Evolutionary conservation across 1,140 invertebrate species (phyloP), one percentile per base, ranked within the genome.

Genomic region (Trypoxylus dichotomus): DNA sequence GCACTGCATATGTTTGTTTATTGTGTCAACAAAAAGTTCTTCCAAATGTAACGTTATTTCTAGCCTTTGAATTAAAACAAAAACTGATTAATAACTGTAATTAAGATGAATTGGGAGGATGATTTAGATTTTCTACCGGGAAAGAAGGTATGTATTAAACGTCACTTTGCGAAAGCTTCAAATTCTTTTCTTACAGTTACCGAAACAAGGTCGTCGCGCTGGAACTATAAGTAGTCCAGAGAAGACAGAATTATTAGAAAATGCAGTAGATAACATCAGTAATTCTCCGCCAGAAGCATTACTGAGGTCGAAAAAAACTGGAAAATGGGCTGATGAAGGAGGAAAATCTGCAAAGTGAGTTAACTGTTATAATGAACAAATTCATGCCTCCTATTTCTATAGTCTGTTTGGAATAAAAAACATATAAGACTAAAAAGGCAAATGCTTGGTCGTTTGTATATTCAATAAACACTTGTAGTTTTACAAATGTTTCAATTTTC

Each of bases 261-360:
- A 58, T 11, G 77, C 77, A 19, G 25, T 77, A 0, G 78, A 77
- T 54, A 79, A 80, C 75, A 78, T 71, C 19, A 79, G 78, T 47
- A 79, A 76, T 32, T 79, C 78, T 21, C 78, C 80, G 21, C 73
- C 79, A 10, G 80, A 80, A 77, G 76, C 80, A 8, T 47, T 80
- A 13, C 79, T 79, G 41, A 77, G 79, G 75, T 76, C 83, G n/a
- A 77, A 79, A 47, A 84, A 82, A 80, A 84, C 82, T 41, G 82
- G 85, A 15, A 80, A 80, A 21, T 85, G 85, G 85, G 83, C 81
- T 25, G 85, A 85, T 72, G 85, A 85, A 75, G 83, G 80, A 32
- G 77, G 29, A 24, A 84, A 84, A 83, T 84, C 83, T n/a, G 78
- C 81, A 3, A 84, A 82, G 82, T 83, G 72, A 47, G 63, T 42